phyloP scores from a whole-genome alignment of 2,113 vertebrate genomes.

The Eurystomus gularis region DNA sequence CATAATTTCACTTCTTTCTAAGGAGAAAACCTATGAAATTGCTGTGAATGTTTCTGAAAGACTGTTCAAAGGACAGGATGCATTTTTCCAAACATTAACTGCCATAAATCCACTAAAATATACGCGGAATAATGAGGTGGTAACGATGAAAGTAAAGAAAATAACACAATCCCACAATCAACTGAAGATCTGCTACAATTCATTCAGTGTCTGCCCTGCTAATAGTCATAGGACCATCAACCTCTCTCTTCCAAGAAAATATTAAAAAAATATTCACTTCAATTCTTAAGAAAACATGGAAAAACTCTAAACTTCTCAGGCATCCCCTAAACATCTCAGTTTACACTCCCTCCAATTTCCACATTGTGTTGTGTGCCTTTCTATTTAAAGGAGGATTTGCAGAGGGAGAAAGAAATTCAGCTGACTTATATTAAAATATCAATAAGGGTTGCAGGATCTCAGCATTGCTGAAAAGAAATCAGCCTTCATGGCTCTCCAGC shows the following conservation, averaged over 20 bases:
- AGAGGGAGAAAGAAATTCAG: not conserved
- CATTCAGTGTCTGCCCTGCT: not conserved
- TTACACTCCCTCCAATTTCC: not conserved
- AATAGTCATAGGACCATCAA: not conserved
- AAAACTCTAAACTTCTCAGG: not conserved
- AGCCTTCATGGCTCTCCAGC: slow-evolving; percentile 34
- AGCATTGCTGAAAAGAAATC: slow-evolving; percentile 2
- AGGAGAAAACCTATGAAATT: not conserved
- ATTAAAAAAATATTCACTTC: not conserved
- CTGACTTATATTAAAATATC: not conserved
- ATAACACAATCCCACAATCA: not conserved
- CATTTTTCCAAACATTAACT: not conserved
- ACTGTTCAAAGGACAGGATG: not conserved
- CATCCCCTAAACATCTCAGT: not conserved
- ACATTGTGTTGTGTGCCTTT: not conserved
- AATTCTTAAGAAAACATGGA: not conserved
- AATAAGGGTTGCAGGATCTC: not conserved
- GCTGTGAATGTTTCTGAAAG: not conserved
- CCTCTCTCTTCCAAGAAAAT: not conserved
- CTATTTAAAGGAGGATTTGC: not conserved
- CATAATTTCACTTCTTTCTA: not conserved
- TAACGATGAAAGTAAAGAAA: not conserved
- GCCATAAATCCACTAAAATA: not conserved
- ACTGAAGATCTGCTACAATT: not conserved
- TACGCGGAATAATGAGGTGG: not conserved